phyloP scores from a whole-genome alignment of 2,888 invertebrate genomes.

The Drosophila tripunctata region DNA sequence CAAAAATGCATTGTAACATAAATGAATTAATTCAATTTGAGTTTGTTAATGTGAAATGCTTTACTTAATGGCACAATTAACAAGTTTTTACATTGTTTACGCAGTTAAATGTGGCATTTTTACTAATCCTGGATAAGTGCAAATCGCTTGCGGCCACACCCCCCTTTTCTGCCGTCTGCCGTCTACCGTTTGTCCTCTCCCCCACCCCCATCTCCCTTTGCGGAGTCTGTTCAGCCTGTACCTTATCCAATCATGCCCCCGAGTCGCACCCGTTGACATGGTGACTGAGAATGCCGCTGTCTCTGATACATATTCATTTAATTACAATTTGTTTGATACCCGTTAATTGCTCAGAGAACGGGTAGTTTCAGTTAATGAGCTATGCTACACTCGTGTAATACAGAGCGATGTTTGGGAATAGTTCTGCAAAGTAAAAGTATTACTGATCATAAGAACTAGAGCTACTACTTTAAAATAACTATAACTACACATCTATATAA shows the following conservation, averaged over 20 bases:
- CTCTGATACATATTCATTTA: conserved; percentile 57
- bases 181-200: neutral
- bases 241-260: neutral
- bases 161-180: neutral
- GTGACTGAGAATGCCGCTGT: conserved; percentile 30
- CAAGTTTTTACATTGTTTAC: conserved; percentile 45
- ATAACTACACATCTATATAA: too few relatives aligned
- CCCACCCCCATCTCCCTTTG: neutral
- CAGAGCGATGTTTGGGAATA: too few relatives aligned
- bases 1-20: neutral
- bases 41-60: neutral
- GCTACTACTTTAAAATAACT: too few relatives aligned
- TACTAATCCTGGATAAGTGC: conserved; percentile 64
- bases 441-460: too few relatives aligned
- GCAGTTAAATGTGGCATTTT: conserved; percentile 62
- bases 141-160: conserved; percentile 58
- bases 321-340: conserved; percentile 62
- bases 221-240: too few relatives aligned
- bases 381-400: too few relatives aligned
- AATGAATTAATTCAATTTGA: conserved; percentile 6
- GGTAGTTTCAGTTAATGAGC: too few relatives aligned
- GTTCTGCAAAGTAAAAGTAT: too few relatives aligned
- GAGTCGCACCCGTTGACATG: conserved; percentile 46
- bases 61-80: conserved; percentile 3
- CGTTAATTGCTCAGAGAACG: neutral